These are phyloP conservation scores for Cygnus buccinator DNA, from an alignment of 2,113 vertebrate species.

Conservation along the genomic window DNA sequence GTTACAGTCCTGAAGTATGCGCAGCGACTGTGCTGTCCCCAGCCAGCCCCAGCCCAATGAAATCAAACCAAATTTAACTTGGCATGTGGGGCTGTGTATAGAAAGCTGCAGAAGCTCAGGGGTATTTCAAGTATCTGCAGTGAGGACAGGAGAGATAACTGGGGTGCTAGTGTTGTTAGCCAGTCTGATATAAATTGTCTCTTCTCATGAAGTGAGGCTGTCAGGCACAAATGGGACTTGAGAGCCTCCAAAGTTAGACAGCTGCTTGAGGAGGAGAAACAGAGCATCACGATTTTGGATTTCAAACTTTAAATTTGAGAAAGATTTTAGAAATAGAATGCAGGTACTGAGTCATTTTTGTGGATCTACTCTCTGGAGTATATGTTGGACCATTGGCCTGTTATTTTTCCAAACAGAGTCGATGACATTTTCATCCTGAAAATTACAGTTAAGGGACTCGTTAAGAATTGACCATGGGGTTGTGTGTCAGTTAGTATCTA, in stretches of 20 bases:
- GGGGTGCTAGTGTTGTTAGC: not conserved
- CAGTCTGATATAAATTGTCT: not conserved
- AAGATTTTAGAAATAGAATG: not conserved
- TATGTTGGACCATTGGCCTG: not conserved
- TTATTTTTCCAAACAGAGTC: not conserved
- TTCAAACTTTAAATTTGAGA: not conserved
- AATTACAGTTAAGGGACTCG: not conserved
- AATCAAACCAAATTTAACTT: not conserved
- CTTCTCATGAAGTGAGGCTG: not conserved
- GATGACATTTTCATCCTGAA: not conserved
- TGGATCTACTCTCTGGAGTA: not conserved
- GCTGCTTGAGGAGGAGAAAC: not conserved
- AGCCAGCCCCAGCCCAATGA: not conserved
- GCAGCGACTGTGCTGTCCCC: fast-evolving
- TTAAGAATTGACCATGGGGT: not conserved
- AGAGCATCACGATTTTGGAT: not conserved
- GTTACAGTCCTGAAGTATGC: not conserved
- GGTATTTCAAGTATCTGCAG: not conserved
- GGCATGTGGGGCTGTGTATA: not conserved
- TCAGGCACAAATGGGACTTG: not conserved
- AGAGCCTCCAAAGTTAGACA: not conserved
- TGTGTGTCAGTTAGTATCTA: not conserved
- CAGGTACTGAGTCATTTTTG: fast-evolving
- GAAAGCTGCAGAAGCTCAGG: not conserved
- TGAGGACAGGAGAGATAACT: not conserved